These are phyloP conservation scores for Palythoa grandiflora DNA, from an alignment of 92 coral and sea anemone species.

Conservation along the genomic window DNA sequence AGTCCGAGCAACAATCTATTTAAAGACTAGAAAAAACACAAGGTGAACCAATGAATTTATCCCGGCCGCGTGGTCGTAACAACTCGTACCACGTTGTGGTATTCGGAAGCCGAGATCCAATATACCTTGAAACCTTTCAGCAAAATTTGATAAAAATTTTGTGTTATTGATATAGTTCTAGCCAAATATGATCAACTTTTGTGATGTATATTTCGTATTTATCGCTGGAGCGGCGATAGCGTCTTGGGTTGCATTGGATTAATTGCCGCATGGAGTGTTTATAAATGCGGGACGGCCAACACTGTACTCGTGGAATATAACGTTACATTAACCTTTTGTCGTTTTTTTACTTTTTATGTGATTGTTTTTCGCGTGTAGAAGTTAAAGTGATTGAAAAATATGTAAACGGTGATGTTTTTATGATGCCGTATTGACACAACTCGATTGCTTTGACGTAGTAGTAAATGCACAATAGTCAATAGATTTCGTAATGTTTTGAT, in stretches of 20 bases:
- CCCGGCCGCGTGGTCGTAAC: background rate
- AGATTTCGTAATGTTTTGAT: conserved; percentile 1
- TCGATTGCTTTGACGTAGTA: background rate
- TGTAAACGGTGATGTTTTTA: background rate
- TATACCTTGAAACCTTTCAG: too few relatives aligned
- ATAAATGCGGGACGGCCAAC: too few relatives aligned
- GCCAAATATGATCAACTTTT: too few relatives aligned
- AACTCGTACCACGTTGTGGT: background rate
- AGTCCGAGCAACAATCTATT: background rate
- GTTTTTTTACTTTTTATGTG: background rate
- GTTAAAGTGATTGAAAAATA: background rate
- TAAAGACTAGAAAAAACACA: background rate
- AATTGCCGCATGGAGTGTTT: too few relatives aligned
- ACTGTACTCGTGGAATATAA: too few relatives aligned
- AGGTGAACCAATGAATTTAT: background rate
- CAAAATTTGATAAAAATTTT: too few relatives aligned
- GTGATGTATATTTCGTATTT: too few relatives aligned
- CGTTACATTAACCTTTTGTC: background rate
- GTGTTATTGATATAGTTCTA: too few relatives aligned
- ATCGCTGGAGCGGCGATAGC: too few relatives aligned
- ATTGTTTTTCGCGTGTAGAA: background rate
- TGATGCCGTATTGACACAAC: background rate
- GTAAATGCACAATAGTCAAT: background rate
- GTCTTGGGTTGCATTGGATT: too few relatives aligned
- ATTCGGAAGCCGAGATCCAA: too few relatives aligned